These are phyloP conservation scores for Zosterops borbonicus DNA, from an alignment of 2,113 vertebrate species.

Conservation along the genomic window DNA sequence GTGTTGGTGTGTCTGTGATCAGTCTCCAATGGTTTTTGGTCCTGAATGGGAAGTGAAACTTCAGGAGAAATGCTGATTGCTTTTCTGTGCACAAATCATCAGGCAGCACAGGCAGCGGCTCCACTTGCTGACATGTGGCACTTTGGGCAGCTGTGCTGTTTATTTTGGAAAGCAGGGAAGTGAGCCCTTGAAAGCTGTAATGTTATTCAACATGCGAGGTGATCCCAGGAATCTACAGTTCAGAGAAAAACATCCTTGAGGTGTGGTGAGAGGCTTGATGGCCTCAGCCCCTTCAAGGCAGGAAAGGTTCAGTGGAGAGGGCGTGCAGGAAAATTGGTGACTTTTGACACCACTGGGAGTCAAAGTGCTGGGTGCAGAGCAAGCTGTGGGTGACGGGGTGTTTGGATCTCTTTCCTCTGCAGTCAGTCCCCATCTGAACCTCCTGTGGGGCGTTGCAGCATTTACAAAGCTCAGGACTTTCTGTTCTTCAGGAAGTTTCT, in stretches of 20 bases:
- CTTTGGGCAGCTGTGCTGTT: not conserved
- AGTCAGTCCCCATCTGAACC: not conserved
- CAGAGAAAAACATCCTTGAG: not conserved
- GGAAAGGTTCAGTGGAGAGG: not conserved
- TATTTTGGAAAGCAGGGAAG: not conserved
- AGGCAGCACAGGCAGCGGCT: not conserved
- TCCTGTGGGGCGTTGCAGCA: not conserved
- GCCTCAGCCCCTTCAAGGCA: not conserved
- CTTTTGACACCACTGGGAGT: not conserved
- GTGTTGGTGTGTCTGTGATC: not conserved
- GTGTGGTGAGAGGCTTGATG: not conserved
- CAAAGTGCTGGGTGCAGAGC: rapidly evolving
- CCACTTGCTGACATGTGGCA: not conserved
- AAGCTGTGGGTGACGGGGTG: rapidly evolving
- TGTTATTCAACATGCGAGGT: not conserved
- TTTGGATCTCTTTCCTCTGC: not conserved
- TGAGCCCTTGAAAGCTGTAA: not conserved
- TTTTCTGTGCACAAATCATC: not conserved
- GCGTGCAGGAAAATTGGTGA: not conserved
- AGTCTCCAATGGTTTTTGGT: not conserved
- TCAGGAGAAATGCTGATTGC: not conserved
- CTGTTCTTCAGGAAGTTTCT: constrained; percentile 6
- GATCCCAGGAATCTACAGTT: not conserved
- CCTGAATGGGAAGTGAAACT: constrained; percentile 42
- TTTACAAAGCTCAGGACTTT: not conserved